phyloP scores from a whole-genome alignment of 2,113 vertebrate species.

The Scophthalmus maximus region DNA sequence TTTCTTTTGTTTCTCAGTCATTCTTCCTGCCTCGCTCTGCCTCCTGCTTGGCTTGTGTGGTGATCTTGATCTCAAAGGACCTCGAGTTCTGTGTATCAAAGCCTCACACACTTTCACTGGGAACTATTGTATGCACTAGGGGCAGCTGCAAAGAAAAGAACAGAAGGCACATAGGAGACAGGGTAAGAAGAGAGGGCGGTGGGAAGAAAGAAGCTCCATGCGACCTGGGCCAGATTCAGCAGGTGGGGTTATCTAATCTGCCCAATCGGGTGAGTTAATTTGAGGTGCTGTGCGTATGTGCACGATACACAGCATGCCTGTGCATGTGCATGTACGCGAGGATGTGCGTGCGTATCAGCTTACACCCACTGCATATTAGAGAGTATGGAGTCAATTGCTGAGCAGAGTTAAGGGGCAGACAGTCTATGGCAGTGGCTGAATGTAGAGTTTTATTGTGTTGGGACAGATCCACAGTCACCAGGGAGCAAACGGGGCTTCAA shows the following conservation, averaged over 20 bases:
- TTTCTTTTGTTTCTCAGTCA: constrained; percentile 51
- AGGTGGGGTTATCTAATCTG: constrained; percentile 76
- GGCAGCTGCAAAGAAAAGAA: constrained; percentile 69
- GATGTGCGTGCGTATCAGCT: constrained; percentile 40
- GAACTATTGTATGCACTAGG: constrained; percentile 63
- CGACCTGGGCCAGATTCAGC: constrained; percentile 67
- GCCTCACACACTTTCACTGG: constrained; percentile 70
- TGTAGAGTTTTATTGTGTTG: constrained; percentile 62
- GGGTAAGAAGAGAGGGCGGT: constrained; percentile 44
- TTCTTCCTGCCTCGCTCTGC: constrained; percentile 47
- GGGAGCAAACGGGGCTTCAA: constrained; percentile 58
- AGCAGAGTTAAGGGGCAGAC: constrained; percentile 47
- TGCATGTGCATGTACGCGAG: constrained; percentile 18
- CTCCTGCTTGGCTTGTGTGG: constrained; percentile 59
- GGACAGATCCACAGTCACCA: constrained; percentile 60
- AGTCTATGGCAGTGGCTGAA: constrained; percentile 36
- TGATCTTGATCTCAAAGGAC: constrained; percentile 70
- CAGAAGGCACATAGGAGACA: constrained; percentile 63
- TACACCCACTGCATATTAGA: constrained; percentile 35
- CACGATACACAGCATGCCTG: constrained; percentile 14
- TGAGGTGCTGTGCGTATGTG: constrained; percentile 36
- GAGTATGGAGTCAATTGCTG: constrained; percentile 42
- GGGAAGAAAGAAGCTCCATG: constrained; percentile 51
- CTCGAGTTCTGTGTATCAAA: constrained; percentile 66
- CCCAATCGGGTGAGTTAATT: constrained; percentile 58